These are phyloP conservation scores for Ochropleura leucogaster DNA, from an alignment of 2,888 invertebrate genomes.

Conservation along the genomic window DNA sequence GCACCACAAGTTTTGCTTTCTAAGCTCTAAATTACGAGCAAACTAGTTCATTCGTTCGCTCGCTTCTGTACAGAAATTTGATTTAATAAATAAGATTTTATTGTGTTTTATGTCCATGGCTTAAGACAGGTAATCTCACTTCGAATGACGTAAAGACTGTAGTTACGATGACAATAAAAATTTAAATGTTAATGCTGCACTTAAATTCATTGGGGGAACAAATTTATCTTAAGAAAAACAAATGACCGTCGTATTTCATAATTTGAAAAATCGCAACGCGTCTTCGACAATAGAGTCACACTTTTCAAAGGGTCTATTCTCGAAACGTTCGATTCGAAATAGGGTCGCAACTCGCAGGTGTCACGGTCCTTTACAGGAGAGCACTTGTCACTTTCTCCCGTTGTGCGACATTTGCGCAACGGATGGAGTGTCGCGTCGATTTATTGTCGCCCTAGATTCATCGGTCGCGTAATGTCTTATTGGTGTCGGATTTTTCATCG, in stretches of 20 bases:
- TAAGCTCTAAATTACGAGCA: slow-evolving; percentile 82
- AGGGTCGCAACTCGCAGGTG: slow-evolving; percentile 66
- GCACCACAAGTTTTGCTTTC: slow-evolving; percentile 79
- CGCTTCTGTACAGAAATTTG: slow-evolving; percentile 45
- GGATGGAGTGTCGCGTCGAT: slow-evolving; percentile 62
- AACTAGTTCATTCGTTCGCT: slow-evolving; percentile 57
- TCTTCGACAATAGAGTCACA: slow-evolving; percentile 46
- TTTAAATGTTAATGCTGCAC: slow-evolving; percentile 28
- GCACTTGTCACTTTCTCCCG: slow-evolving; percentile 70
- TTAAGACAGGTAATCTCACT: slow-evolving; percentile 54
- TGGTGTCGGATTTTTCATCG: slow-evolving; percentile 60
- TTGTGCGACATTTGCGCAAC: slow-evolving; percentile 69
- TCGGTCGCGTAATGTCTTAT: slow-evolving; percentile 62
- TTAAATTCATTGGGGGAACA: slow-evolving; percentile 32
- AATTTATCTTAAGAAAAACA: slow-evolving; percentile 46
- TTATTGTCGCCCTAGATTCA: slow-evolving; percentile 65
- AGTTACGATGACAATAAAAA: slow-evolving; percentile 37
- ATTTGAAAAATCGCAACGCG: slow-evolving; percentile 38
- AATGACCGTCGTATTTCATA: slow-evolving; percentile 47
- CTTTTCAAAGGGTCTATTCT: slow-evolving; percentile 60
- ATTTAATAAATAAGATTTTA: slow-evolving; percentile 60
- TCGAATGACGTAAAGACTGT: slow-evolving; percentile 34
- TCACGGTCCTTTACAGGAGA: slow-evolving; percentile 66
- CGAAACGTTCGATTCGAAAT: slow-evolving; percentile 37
- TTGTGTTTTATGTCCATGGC: slow-evolving; percentile 47